Evolutionary conservation across 1,140 invertebrate species (phyloP).

Genomic region (Saccostrea glomerata): DNA sequence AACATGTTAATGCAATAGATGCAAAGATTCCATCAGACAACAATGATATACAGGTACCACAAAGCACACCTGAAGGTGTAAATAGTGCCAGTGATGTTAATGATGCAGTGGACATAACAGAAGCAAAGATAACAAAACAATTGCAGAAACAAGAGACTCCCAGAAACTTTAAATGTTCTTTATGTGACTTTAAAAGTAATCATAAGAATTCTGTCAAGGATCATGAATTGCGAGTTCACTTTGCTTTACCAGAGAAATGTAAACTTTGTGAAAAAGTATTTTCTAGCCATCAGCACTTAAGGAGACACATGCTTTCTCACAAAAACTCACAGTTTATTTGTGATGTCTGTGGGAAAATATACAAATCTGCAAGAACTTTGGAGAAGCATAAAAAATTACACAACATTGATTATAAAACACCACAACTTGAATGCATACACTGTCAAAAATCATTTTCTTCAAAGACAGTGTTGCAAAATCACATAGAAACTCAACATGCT

Average conservation of each 20-base stretch:
- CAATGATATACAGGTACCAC: neutral
- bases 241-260: conserved; percentile 59
- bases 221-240: conserved; percentile 59
- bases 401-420: conserved; percentile 58
- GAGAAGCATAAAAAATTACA: conserved; percentile 66
- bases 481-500: conserved; percentile 66
- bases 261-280: conserved; percentile 68
- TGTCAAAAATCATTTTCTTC: conserved; percentile 69
- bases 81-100: neutral
- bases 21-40: neutral
- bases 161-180: conserved; percentile 43
- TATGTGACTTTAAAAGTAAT: conserved; percentile 61
- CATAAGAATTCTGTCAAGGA: conserved; percentile 50
- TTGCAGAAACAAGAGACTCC: neutral
- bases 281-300: conserved; percentile 61
- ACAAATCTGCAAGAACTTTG: conserved; percentile 66
- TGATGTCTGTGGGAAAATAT: conserved; percentile 70
- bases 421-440: conserved; percentile 59
- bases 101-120: neutral
- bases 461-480: conserved; percentile 62
- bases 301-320: conserved; percentile 63
- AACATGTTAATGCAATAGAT: neutral
- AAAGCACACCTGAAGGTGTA: conserved; percentile 13
- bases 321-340: conserved; percentile 60
- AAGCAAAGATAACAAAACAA: neutral